A percentile compares a stretch with the other conserved stretches of the same genome.
phyloP scores from a whole-genome alignment of 2,888 invertebrate genomes.

The Aplocera efformata region DNA sequence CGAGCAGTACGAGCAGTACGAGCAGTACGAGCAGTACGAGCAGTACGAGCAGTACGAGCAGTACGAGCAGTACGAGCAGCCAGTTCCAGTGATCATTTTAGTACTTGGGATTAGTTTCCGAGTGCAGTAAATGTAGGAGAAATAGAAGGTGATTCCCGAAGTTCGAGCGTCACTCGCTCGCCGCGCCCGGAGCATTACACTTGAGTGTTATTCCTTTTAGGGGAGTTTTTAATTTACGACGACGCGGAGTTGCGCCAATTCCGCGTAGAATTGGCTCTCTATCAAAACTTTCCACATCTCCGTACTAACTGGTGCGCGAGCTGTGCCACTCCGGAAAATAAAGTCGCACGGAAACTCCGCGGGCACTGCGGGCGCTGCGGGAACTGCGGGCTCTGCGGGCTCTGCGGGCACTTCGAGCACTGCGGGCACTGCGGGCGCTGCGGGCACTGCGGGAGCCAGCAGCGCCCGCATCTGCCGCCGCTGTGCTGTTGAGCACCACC shows the following conservation, averaged over 20 bases:
- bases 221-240: constrained; percentile 27
- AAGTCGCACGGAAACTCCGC: no score
- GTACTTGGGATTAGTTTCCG: constrained; percentile 1
- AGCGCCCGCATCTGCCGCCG: no score
- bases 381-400: no score
- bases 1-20: no score
- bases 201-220: constrained; percentile 27
- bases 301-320: constrained; percentile 2
- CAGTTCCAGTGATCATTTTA: no score
- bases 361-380: no score
- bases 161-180: constrained; percentile 15
- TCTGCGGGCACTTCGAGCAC: no score
- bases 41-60: no score
- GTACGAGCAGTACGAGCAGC: no score
- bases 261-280: constrained; percentile 17
- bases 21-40: no score
- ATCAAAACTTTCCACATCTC: constrained; percentile 25
- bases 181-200: constrained; percentile 10
- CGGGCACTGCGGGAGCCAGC: no score
- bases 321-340: not conserved
- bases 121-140: constrained; percentile 14
- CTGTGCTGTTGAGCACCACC: not conserved
- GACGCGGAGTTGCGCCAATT: constrained; percentile 17
- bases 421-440: no score
- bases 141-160: constrained; percentile 16